Conservation (phyloP, 1,140 invertebrate genomes). For the Lutraria rhynchaena region DNA sequence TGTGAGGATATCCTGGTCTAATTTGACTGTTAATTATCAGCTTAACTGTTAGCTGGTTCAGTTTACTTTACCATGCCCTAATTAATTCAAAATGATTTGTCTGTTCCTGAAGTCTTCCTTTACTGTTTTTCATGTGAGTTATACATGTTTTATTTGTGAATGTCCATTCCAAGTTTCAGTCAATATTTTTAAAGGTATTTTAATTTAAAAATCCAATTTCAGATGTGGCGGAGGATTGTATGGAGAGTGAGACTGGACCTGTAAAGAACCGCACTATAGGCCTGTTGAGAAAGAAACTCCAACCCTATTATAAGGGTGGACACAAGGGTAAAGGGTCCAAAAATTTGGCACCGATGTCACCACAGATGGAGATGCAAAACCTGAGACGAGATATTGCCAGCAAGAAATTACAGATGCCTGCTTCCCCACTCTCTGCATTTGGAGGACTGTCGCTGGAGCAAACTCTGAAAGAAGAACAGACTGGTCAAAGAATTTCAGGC, state of each 20-base stretch:
- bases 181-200: too few relatives aligned
- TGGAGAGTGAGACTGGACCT: conserved; percentile 41
- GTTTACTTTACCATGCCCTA: too few relatives aligned
- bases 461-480: neutral
- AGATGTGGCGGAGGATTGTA: conserved; percentile 15
- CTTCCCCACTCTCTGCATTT: neutral
- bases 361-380: neutral
- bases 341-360: too few relatives aligned
- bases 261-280: conserved; percentile 21
- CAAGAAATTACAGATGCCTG: conserved; percentile 14
- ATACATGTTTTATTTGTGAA: neutral
- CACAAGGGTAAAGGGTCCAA: neutral
- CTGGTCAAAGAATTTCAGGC: neutral
- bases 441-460: neutral
- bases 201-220: neutral
- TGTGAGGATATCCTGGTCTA: too few relatives aligned
- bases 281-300: conserved; percentile 5
- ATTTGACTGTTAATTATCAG: too few relatives aligned
- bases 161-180: too few relatives aligned
- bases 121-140: neutral
- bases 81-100: too few relatives aligned
- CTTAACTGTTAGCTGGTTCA: too few relatives aligned
- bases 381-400: neutral
- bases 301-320: conserved; percentile 15
- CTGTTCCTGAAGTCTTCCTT: too few relatives aligned